Evolutionary conservation across 2,797 vertebrate species (phyloP), one percentile per base, ranked within the genome.

Genomic region (Vipera ursinii): DNA sequence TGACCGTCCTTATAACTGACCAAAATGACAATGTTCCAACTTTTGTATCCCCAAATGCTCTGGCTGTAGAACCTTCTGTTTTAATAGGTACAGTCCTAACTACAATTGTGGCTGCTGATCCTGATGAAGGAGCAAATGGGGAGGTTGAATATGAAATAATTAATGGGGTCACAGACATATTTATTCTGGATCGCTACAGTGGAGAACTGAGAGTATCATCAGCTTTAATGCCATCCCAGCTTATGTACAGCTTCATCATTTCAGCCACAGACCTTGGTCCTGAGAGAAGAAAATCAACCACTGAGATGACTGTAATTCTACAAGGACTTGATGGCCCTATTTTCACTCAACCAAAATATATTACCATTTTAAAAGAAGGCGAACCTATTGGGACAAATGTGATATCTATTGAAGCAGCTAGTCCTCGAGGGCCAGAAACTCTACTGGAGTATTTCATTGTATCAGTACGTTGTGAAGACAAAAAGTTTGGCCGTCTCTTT

Each of bases 371-470:
- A 88, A 99, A 99, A 91, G 99, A 99, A 94, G 99, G 99, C 0
- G 99, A 99, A 90, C 99, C 99, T 3, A 98, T 99, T 0, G 99
- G 99, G 90, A 99, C 99, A 51, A 98, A 98, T 0, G 99, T 99
- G 89, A 98, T 99, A 93, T 99, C 99, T 1, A 98, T 99, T 89
- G 99, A 98, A 28, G 99, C 99, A 2, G 98, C 98, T 0, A 99
- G 99, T 95, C 98, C 98, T 0, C 97, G 98, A 20, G 98, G 99
- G 91, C 97, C 98, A 0, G 98, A 97, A 17, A 97, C 97, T 69
- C 98, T 98, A 92, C 98, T 99, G 98, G 99, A 99, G 96, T 99
- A 99, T 96, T 99, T 99, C 94, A 99, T 99, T 0, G 99, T 99
- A 94, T 98, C 99, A 0, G 98, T 99, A 1, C 98, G 98, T 1